Percentiles rank a stretch among this genome's conserved stretches.
Conservation (phyloP, 1,140 invertebrate species). For the Papilio glaucus region DNA sequence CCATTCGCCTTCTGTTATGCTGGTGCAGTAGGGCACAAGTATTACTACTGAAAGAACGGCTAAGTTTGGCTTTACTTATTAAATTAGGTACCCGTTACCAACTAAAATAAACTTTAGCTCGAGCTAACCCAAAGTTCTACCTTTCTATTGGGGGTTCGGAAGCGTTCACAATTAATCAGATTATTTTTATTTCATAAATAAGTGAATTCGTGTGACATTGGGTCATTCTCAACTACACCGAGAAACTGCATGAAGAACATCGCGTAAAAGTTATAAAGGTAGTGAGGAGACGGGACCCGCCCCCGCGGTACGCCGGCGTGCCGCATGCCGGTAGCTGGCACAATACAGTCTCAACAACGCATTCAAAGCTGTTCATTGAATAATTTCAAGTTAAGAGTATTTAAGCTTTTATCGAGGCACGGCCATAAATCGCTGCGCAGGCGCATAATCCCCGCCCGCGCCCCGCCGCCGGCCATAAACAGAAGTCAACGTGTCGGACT, state of each 20-base stretch:
- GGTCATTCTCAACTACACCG: background rate
- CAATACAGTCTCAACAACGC: constrained; percentile 48
- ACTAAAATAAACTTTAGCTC: no score
- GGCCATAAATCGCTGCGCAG: constrained; percentile 79
- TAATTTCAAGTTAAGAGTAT: constrained; percentile 76
- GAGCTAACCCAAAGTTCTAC: no score
- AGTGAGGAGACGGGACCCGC: background rate
- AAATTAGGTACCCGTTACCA: no score
- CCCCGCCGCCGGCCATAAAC: constrained; percentile 78
- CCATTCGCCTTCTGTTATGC: background rate
- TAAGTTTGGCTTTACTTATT: no score
- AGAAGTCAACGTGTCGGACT: constrained; percentile 82
- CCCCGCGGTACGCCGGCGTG: background rate
- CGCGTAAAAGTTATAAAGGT: background rate
- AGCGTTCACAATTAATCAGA: no score
- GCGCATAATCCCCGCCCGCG: constrained; percentile 77
- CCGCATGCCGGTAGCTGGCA: constrained; percentile 6
- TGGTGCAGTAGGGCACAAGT: no score
- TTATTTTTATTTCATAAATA: no score
- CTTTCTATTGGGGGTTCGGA: no score
- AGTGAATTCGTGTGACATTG: no score
- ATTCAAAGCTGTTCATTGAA: constrained; percentile 66
- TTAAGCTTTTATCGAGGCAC: constrained; percentile 81
- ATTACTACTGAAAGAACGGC: no score
- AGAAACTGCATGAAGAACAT: background rate